Evolutionary conservation across 30 jellyfish, hydroid and myxozoan species (phyloP).

Genomic region (Hydractinia echinata): DNA sequence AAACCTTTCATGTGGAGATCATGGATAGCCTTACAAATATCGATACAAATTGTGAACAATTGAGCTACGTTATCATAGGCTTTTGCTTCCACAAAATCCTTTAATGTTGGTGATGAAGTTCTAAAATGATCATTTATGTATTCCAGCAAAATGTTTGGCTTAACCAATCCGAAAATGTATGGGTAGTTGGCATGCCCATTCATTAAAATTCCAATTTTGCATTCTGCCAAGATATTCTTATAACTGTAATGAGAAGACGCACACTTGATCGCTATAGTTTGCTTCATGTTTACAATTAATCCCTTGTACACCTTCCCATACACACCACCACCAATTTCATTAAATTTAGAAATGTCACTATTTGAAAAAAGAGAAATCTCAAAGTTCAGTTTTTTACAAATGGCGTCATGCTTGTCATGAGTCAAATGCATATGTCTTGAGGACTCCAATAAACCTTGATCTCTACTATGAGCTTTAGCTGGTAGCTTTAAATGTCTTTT

Average conservation of each 20-base stretch:
- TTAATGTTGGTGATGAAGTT: too few relatives aligned
- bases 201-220: background rate
- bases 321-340: background rate
- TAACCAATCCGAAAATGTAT: background rate
- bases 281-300: background rate
- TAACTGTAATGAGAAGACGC: background rate
- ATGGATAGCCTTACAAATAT: slow-evolving; percentile 1
- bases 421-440: background rate
- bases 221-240: background rate
- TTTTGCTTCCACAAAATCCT: background rate
- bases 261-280: background rate
- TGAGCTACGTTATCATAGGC: background rate
- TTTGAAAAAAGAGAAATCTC: background rate
- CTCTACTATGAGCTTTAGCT: background rate
- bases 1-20: too few relatives aligned
- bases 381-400: background rate
- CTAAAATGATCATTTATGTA: too few relatives aligned
- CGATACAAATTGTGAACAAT: background rate
- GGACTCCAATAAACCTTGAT: background rate
- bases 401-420: background rate
- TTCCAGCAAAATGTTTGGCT: background rate
- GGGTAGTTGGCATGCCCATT: too few relatives aligned
- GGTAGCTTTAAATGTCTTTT: background rate
- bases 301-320: background rate
- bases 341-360: background rate